A percentile compares a stretch with the other conserved stretches of the same genome.
phyloP scores from a whole-genome alignment of 2,888 invertebrate genomes.

The Napeogenes inachia region DNA sequence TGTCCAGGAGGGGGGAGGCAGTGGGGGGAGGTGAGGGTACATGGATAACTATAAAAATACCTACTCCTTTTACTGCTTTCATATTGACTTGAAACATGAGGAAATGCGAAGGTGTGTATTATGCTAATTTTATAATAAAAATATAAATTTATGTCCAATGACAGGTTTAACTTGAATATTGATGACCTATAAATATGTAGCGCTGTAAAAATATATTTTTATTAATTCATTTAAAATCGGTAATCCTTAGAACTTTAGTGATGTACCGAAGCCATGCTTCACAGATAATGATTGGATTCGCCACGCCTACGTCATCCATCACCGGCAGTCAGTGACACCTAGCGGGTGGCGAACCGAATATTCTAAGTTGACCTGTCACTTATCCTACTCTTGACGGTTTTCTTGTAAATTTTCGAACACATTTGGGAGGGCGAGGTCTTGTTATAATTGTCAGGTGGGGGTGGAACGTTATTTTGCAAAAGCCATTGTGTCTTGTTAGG shows the following conservation, averaged over 20 bases:
- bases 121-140: too few species aligned
- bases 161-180: too few species aligned
- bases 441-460: constrained; percentile 47
- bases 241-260: constrained; percentile 45
- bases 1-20: neutral
- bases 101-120: too few species aligned
- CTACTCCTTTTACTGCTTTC: too few species aligned
- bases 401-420: constrained; percentile 9
- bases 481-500: constrained; percentile 75
- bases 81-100: too few species aligned
- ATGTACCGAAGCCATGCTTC: constrained; percentile 73
- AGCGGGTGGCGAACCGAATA: constrained; percentile 48
- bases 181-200: neutral
- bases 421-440: constrained; percentile 38
- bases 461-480: constrained; percentile 59
- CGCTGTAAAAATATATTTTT: neutral
- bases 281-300: constrained; percentile 76
- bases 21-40: neutral
- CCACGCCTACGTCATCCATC: constrained; percentile 77
- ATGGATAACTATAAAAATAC: too few species aligned
- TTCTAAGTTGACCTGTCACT: constrained; percentile 46
- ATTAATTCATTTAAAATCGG: neutral
- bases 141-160: too few species aligned
- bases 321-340: constrained; percentile 61
- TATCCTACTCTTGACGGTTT: constrained; percentile 28